Percentiles rank a stretch among this genome's conserved stretches.
These are phyloP conservation scores for Panzeria rudis DNA, from an alignment of 2,888 invertebrate species.

Conservation along the genomic window DNA sequence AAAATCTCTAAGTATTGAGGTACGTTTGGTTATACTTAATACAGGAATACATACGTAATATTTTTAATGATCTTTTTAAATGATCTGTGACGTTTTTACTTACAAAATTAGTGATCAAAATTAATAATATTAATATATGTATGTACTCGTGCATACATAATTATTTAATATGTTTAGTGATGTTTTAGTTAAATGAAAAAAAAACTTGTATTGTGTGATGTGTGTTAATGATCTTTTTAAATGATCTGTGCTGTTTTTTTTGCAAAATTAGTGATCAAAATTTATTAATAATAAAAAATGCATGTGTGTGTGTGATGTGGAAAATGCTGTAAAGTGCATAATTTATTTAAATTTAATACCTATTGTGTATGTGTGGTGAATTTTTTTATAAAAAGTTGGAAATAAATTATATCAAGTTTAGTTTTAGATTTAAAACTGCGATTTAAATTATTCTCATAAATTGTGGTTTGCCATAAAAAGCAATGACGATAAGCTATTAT, in stretches of 20 bases:
- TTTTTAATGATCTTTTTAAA: conserved; percentile 31
- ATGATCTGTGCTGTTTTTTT: conserved; percentile 44
- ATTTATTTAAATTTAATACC: conserved; percentile 24
- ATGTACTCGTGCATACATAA: neutral
- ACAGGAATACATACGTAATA: neutral
- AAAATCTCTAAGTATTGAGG: conserved; percentile 63
- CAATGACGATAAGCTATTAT: conserved; percentile 40
- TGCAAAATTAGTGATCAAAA: conserved; percentile 20
- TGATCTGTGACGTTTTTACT: conserved; percentile 41
- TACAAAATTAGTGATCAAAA: conserved; percentile 15
- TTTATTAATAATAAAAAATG: neutral
- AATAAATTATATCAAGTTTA: conserved; percentile 17
- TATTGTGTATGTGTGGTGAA: conserved; percentile 10
- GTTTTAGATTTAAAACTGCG: conserved; percentile 27
- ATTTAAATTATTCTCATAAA: conserved; percentile 16
- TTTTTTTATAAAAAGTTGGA: conserved; percentile 19
- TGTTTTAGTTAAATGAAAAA: neutral
- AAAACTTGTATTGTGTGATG: conserved; percentile 32
- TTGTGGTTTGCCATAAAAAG: conserved; percentile 29
- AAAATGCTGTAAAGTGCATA: conserved; percentile 40
- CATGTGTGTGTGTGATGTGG: conserved; percentile 35
- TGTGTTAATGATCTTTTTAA: conserved; percentile 29
- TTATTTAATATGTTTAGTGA: neutral
- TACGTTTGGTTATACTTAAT: conserved; percentile 45
- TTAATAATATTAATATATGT: conserved; percentile 1